A percentile compares a stretch with the other conserved stretches of the same genome.
Evolutionary conservation across 2,888 invertebrate genomes (phyloP).

Genomic region (Meteorus colon): DNA sequence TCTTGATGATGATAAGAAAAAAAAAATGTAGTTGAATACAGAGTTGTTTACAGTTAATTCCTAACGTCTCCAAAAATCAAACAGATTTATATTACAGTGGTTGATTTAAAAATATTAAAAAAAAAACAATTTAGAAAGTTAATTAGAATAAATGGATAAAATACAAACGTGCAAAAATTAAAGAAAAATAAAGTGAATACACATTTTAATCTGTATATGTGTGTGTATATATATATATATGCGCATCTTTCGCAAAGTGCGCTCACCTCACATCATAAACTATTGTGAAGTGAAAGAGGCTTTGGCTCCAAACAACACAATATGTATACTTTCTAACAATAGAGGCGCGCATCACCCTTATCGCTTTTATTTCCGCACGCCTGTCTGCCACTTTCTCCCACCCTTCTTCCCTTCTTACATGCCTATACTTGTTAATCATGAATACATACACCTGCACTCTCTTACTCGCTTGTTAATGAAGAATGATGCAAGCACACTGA

Average conservation of each 20-base stretch:
- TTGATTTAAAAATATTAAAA: too few relatives aligned
- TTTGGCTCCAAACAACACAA: constrained; percentile 57
- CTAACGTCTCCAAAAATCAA: too few relatives aligned
- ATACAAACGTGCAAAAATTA: neutral
- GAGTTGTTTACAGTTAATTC: too few relatives aligned
- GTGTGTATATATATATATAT: neutral
- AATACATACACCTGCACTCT: constrained; percentile 31
- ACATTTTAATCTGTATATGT: neutral
- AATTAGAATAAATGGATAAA: neutral
- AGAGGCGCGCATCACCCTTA: constrained; percentile 54
- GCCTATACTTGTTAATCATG: constrained; percentile 41
- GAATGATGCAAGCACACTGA: constrained; percentile 39
- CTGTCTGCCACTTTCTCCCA: constrained; percentile 47
- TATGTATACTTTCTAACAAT: constrained; percentile 63
- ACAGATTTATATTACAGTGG: too few relatives aligned
- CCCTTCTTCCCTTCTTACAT: constrained; percentile 6
- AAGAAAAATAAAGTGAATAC: neutral
- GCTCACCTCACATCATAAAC: constrained; percentile 31
- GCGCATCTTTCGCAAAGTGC: neutral
- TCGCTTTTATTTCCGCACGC: constrained; percentile 53
- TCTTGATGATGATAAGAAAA: too few relatives aligned
- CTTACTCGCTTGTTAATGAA: constrained; percentile 42
- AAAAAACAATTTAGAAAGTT: too few relatives aligned
- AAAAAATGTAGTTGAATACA: too few relatives aligned
- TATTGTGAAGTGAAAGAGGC: constrained; percentile 52